Percentiles rank a stretch among this genome's conserved stretches.
These are phyloP conservation scores for Dinocampus coccinellae DNA, from an alignment of 2,888 invertebrate species.

Conservation along the genomic window DNA sequence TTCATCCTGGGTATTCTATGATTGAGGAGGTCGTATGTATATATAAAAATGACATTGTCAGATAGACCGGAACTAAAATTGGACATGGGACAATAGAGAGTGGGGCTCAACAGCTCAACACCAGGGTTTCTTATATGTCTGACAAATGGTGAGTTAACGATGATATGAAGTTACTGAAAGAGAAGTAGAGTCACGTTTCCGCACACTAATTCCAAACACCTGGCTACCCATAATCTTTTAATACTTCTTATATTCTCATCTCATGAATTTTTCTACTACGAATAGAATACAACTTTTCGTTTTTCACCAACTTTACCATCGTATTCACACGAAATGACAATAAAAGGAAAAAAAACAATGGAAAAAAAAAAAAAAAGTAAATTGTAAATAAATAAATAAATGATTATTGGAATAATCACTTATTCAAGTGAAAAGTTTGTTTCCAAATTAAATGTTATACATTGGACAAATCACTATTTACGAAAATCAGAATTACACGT, in stretches of 20 bases:
- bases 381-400: no score
- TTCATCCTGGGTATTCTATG: background rate
- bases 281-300: background rate
- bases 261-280: background rate
- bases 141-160: constrained; percentile 20
- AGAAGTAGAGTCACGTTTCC: constrained; percentile 19
- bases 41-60: background rate
- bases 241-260: background rate
- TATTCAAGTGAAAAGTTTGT: no score
- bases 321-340: background rate
- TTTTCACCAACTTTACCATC: no score
- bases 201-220: constrained; percentile 21
- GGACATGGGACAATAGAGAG: background rate
- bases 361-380: background rate
- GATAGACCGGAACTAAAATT: constrained; percentile 26
- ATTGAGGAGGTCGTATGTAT: background rate
- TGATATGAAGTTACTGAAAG: background rate
- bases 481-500: no score
- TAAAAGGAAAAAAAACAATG: background rate
- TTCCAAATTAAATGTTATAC: no score
- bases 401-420: no score
- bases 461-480: no score
- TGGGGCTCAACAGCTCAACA: background rate
- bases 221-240: background rate
- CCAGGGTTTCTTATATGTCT: constrained; percentile 7